Percentiles rank a stretch among this genome's conserved stretches.
Conservation (phyloP, 2,797 vertebrate species). For the Catharus ustulatus region DNA sequence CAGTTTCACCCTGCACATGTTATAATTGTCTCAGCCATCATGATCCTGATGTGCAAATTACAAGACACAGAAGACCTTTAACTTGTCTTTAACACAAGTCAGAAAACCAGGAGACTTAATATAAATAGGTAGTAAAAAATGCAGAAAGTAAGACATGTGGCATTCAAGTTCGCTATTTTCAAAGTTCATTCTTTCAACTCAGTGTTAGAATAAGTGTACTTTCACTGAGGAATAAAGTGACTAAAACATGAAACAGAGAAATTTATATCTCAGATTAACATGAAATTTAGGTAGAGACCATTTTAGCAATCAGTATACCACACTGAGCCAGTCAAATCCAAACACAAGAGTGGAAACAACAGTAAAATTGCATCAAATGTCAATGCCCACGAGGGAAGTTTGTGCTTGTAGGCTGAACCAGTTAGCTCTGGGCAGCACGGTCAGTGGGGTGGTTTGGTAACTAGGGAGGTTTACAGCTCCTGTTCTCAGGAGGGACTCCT, state of each 20-base stretch:
- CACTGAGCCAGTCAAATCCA: background rate
- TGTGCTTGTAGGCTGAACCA: background rate
- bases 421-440: accelerated
- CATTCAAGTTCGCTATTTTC: background rate
- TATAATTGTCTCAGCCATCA: background rate
- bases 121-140: background rate
- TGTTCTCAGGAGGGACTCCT: background rate
- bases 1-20: background rate
- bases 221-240: background rate
- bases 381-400: background rate
- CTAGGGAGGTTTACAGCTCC: background rate
- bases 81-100: background rate
- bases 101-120: background rate
- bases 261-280: background rate
- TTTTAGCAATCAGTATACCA: background rate
- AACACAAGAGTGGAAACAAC: background rate
- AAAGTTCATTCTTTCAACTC: background rate
- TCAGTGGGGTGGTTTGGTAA: background rate
- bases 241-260: background rate
- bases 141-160: background rate
- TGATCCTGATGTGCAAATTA: background rate
- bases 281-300: background rate
- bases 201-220: background rate
- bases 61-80: background rate
- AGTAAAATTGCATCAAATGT: background rate